A percentile compares a stretch with the other conserved stretches of the same genome.
Evolutionary conservation across 1,140 invertebrate species (phyloP).

Genomic region (Hylaeus anthracinus): DNA sequence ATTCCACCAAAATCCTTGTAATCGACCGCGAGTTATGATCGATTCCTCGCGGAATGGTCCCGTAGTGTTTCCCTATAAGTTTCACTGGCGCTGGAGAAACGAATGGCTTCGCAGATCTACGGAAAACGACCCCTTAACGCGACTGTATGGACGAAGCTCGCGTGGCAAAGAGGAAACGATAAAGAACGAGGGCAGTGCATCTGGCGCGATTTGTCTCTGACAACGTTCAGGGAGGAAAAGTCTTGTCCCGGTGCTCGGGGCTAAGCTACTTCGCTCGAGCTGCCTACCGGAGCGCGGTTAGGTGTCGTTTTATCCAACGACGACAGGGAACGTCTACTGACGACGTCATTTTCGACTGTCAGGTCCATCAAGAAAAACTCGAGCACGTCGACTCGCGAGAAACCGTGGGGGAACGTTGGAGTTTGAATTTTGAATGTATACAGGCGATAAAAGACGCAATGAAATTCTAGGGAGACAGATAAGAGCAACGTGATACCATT

Average conservation of each 20-base stretch:
- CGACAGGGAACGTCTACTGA: conserved; percentile 14
- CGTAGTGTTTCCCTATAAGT: too few relatives aligned
- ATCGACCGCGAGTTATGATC: too few relatives aligned
- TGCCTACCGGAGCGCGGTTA: conserved; percentile 20
- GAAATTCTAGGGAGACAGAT: conserved; percentile 2
- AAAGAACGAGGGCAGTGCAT: conserved; percentile 30
- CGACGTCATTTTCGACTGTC: conserved; percentile 16
- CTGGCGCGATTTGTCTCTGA: conserved; percentile 57
- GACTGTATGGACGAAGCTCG: not conserved
- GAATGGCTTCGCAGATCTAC: not conserved
- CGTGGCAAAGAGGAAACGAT: conserved; percentile 18
- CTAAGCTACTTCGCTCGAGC: conserved; percentile 45
- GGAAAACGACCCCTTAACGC: conserved; percentile 38
- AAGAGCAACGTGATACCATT: not conserved
- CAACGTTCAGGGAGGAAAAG: conserved; percentile 47
- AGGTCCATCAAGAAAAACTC: conserved; percentile 12
- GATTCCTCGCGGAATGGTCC: too few relatives aligned
- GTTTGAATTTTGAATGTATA: conserved; percentile 19
- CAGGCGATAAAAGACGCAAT: not conserved
- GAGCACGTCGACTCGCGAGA: not conserved
- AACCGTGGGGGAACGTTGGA: too few relatives aligned
- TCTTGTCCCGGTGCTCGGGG: conserved; percentile 50
- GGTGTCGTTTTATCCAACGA: conserved; percentile 39
- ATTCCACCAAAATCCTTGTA: too few relatives aligned
- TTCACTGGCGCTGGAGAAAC: not conserved